Percentiles rank a stretch among this genome's conserved stretches.
Evolutionary conservation across 2,888 invertebrate species (phyloP).

Genomic region (Tipula helvola): DNA sequence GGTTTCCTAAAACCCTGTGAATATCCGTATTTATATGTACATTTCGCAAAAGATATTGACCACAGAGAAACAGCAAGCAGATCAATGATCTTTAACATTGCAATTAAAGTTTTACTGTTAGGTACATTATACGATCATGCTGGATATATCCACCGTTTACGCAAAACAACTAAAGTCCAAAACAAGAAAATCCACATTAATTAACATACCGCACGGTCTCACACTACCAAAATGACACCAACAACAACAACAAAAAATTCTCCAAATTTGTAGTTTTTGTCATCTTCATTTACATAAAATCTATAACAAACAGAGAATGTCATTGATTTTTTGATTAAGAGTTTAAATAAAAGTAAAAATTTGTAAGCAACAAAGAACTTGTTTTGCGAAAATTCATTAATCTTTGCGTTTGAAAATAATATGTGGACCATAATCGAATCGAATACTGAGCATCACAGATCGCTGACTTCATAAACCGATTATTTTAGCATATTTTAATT

Average conservation of each 20-base stretch:
- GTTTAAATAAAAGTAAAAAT: neutral
- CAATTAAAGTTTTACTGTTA: too few species aligned
- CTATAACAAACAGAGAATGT: neutral
- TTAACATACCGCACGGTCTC: neutral
- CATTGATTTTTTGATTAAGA: neutral
- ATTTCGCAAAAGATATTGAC: too few species aligned
- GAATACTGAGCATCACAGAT: neutral
- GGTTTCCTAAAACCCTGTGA: too few species aligned
- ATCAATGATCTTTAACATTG: too few species aligned
- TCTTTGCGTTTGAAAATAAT: neutral
- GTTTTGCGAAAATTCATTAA: neutral
- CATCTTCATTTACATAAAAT: neutral
- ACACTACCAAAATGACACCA: neutral
- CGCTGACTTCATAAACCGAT: neutral
- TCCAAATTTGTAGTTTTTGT: neutral
- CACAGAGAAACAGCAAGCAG: too few species aligned
- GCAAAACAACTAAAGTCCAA: neutral
- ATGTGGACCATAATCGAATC: neutral
- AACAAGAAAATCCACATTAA: neutral
- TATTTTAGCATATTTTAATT: neutral
- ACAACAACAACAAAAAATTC: neutral
- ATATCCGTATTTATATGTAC: too few species aligned
- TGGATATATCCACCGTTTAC: too few species aligned
- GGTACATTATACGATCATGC: too few species aligned
- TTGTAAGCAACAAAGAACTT: neutral